A percentile compares a stretch with the other conserved stretches of the same genome.
These are phyloP conservation scores for Hermetia illucens DNA, from an alignment of 1,140 invertebrate genomes.

Conservation along the genomic window DNA sequence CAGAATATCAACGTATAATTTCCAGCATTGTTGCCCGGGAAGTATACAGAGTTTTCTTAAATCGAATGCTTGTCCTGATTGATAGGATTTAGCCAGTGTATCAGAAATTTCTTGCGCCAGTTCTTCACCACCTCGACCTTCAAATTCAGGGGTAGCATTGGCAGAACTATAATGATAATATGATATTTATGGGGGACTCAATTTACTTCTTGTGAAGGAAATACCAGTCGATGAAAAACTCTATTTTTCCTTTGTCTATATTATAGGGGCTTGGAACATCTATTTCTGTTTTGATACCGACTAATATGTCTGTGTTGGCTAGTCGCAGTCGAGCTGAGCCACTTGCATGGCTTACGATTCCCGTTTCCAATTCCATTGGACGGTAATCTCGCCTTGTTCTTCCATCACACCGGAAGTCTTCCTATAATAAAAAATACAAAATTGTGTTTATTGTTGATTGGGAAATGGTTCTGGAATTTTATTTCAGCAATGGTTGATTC, in stretches of 20 bases:
- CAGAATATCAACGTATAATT: conserved; percentile 84
- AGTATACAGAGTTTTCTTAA: conserved; percentile 68
- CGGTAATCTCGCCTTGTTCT: conserved; percentile 71
- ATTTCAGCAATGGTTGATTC: too few relatives aligned
- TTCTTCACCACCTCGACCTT: conserved; percentile 85
- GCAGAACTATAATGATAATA: conserved; percentile 43
- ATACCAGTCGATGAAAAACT: conserved; percentile 87
- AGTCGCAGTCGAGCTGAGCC: conserved; percentile 75
- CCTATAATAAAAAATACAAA: conserved; percentile 36
- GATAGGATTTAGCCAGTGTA: conserved; percentile 62
- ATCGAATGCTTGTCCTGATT: conserved; percentile 60
- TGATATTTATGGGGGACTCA: background rate
- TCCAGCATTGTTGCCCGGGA: conserved; percentile 78
- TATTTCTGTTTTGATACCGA: conserved; percentile 86
- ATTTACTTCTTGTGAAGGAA: background rate
- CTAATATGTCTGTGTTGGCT: conserved; percentile 84
- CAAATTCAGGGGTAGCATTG: conserved; percentile 90
- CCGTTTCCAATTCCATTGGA: conserved; percentile 79
- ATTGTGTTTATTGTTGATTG: too few relatives aligned
- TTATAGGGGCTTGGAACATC: conserved; percentile 59
- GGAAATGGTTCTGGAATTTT: too few relatives aligned
- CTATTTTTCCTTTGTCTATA: conserved; percentile 70
- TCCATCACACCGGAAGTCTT: conserved; percentile 80
- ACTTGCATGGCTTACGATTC: conserved; percentile 76
- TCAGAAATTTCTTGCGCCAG: conserved; percentile 71